A percentile compares a stretch with the other conserved stretches of the same genome.
Evolutionary conservation across 2,888 invertebrate genomes (phyloP).

Genomic region (Drosophila nigricruria): DNA sequence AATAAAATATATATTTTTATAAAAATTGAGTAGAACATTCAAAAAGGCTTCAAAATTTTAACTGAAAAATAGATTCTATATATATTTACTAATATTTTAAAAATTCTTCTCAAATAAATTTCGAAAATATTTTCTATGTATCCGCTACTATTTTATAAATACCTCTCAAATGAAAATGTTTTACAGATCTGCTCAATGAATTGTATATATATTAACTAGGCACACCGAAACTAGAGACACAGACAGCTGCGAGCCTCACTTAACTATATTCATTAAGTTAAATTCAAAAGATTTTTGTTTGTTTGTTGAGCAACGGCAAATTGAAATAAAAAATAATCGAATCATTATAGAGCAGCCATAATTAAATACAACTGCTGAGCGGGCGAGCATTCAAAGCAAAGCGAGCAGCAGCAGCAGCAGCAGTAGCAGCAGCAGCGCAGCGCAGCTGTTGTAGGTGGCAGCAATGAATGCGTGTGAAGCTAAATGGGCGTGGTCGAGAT

Average conservation of each 20-base stretch:
- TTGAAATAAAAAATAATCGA: constrained; percentile 49
- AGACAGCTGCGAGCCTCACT: constrained; percentile 33
- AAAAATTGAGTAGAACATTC: too few relatives aligned
- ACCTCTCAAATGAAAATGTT: neutral
- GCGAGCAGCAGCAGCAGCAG: constrained; percentile 50
- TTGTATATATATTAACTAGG: constrained; percentile 33
- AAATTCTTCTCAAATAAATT: neutral
- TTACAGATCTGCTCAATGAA: constrained; percentile 34
- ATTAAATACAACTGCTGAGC: constrained; percentile 27
- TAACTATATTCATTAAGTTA: constrained; percentile 15
- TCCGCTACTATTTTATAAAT: neutral
- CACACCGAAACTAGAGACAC: constrained; percentile 48
- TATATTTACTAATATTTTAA: neutral
- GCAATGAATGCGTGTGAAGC: constrained; percentile 37
- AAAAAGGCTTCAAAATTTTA: neutral
- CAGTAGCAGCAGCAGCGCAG: constrained; percentile 40
- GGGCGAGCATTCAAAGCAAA: constrained; percentile 71
- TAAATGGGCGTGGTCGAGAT: constrained; percentile 40
- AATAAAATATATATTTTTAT: neutral
- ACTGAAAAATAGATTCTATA: neutral
- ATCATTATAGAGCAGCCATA: constrained; percentile 28
- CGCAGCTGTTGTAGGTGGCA: constrained; percentile 34
- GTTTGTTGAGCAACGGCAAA: constrained; percentile 57
- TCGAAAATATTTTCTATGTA: neutral
- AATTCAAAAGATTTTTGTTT: constrained; percentile 13